Evolutionary conservation across 2,113 vertebrate species (phyloP).

Genomic region (Periophthalmodon schlosseri): DNA sequence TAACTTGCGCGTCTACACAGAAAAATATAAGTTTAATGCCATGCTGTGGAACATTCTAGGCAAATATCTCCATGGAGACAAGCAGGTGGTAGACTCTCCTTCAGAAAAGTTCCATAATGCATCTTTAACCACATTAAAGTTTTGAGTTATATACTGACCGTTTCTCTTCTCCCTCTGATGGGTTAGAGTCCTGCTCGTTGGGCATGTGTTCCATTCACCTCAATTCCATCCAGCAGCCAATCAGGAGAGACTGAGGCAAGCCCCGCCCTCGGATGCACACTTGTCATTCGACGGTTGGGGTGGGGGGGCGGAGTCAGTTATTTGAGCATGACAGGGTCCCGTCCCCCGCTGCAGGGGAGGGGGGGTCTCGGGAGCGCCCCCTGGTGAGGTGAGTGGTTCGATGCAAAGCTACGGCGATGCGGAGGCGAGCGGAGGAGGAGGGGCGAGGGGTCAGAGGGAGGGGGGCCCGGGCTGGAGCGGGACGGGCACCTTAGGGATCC

Average conservation of each 20-base stretch:
- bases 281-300: slow-evolving; percentile 78
- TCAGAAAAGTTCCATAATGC: no score
- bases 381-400: slow-evolving; percentile 14
- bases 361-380: slow-evolving; percentile 30
- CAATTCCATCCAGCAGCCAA: slow-evolving; percentile 86
- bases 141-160: slow-evolving; percentile 56
- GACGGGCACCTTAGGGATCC: slow-evolving; percentile 26
- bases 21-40: no score
- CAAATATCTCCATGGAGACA: no score
- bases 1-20: no score
- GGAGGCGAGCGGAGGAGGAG: not conserved
- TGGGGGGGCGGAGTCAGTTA: slow-evolving; percentile 61
- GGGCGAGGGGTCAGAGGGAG: not conserved
- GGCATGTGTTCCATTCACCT: slow-evolving; percentile 86
- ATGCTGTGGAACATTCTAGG: no score
- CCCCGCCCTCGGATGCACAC: slow-evolving; percentile 80
- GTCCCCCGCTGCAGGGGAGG: slow-evolving; percentile 32
- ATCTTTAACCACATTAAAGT: no score
- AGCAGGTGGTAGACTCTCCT: no score
- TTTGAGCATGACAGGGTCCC: slow-evolving; percentile 67
- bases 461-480: slow-evolving; percentile 20
- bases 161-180: slow-evolving; percentile 84
- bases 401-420: not conserved
- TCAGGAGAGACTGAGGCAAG: slow-evolving; percentile 84
- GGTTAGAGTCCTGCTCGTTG: slow-evolving; percentile 82